A percentile compares a stretch with the other conserved stretches of the same genome.
Conservation (phyloP, 1,140 invertebrate genomes). For the Lamellibrachia luymesi region DNA sequence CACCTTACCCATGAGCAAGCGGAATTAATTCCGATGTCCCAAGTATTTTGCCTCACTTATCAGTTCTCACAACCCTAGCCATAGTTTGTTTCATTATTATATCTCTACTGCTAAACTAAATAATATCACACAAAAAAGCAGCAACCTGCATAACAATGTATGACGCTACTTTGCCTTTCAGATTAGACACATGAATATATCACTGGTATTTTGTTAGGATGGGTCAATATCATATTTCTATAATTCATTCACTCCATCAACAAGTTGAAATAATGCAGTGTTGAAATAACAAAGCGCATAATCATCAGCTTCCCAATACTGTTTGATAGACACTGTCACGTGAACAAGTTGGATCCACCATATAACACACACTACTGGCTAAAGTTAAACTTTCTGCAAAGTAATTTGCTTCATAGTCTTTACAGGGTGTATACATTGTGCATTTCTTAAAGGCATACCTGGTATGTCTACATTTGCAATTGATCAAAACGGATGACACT, state of each 20-base stretch:
- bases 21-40: neutral
- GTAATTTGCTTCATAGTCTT: neutral
- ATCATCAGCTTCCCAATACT: neutral
- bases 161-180: neutral
- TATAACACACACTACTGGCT: neutral
- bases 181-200: neutral
- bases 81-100: neutral
- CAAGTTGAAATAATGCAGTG: neutral
- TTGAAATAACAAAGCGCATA: neutral
- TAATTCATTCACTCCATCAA: neutral
- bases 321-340: neutral
- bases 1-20: neutral
- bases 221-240: neutral
- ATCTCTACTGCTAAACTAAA: neutral
- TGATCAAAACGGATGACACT: too few relatives aligned
- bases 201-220: neutral
- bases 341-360: neutral
- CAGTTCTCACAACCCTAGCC: neutral
- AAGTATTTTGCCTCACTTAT: neutral
- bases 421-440: too few relatives aligned
- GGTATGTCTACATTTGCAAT: too few relatives aligned
- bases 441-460: neutral
- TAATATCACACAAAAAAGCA: neutral
- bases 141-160: neutral
- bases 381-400: neutral